Evolutionary conservation across 2,797 vertebrate species (phyloP).

Genomic region (Dendrocincla fuliginosa): DNA sequence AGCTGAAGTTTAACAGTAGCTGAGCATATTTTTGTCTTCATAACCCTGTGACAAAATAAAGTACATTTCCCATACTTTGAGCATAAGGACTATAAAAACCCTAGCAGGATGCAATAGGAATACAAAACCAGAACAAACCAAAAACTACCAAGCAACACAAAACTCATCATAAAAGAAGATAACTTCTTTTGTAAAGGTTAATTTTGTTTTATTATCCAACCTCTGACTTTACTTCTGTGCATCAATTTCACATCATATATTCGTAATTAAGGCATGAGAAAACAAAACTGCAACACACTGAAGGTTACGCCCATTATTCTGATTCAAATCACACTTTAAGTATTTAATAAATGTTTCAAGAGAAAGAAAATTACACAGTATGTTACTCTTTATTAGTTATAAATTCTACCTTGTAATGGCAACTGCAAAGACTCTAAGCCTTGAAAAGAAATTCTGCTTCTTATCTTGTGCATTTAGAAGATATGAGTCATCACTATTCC

Average conservation of each 20-base stretch:
- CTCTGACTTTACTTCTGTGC: neutral
- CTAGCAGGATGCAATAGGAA: neutral
- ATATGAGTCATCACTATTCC: neutral
- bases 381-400: neutral
- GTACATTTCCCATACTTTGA: neutral
- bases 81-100: neutral
- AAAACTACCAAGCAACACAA: neutral
- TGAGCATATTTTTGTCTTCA: neutral
- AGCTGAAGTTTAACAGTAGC: neutral
- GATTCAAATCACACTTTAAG: neutral
- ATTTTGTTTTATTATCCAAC: neutral
- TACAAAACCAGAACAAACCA: neutral
- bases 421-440: neutral
- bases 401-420: neutral
- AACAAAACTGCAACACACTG: neutral
- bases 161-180: neutral
- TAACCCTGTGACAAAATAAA: neutral
- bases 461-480: neutral
- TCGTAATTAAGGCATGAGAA: neutral
- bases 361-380: neutral
- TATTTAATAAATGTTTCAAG: neutral
- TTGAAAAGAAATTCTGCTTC: neutral
- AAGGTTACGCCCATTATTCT: neutral
- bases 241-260: neutral
- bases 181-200: neutral